Conservation (phyloP, 2,888 invertebrate species). For the Spatulosminthurus flaviceps region DNA sequence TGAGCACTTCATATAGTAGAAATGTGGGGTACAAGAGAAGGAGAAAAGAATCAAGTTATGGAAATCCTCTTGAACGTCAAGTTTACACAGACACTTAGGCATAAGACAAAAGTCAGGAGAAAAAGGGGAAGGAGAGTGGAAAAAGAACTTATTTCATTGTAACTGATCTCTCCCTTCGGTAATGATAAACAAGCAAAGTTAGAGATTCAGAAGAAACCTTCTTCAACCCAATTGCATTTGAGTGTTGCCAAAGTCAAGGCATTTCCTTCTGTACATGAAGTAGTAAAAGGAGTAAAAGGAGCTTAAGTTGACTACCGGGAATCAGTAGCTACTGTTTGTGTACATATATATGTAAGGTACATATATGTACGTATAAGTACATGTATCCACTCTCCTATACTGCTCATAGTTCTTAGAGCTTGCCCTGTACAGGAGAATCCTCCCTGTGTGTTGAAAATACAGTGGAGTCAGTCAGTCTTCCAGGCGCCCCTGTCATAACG, state of each 20-base stretch:
- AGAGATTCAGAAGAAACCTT: constrained; percentile 30
- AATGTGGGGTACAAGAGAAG: background rate
- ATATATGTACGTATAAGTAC: no score
- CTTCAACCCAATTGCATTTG: constrained; percentile 36
- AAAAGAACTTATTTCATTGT: constrained; percentile 25
- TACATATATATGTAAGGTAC: no score
- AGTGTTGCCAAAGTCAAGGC: constrained; percentile 39
- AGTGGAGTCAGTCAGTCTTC: constrained; percentile 34
- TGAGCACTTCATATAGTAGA: constrained; percentile 8
- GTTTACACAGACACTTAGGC: background rate
- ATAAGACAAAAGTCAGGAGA: constrained; percentile 9
- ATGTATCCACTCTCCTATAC: no score
- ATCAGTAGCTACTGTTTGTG: background rate
- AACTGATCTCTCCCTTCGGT: constrained; percentile 40
- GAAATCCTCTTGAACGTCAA: constrained; percentile 3
- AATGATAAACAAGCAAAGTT: constrained; percentile 43
- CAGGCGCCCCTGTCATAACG: constrained; percentile 42
- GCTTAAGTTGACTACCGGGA: constrained; percentile 20
- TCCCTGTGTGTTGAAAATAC: constrained; percentile 28
- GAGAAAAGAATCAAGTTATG: constrained; percentile 6
- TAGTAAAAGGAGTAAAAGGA: constrained; percentile 5
- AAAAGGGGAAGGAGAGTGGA: constrained; percentile 23
- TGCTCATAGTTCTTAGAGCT: no score
- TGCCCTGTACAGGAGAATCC: background rate
- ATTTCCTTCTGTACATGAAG: background rate